Conservation (phyloP, 2,888 invertebrate species). For the Pocota personata region DNA sequence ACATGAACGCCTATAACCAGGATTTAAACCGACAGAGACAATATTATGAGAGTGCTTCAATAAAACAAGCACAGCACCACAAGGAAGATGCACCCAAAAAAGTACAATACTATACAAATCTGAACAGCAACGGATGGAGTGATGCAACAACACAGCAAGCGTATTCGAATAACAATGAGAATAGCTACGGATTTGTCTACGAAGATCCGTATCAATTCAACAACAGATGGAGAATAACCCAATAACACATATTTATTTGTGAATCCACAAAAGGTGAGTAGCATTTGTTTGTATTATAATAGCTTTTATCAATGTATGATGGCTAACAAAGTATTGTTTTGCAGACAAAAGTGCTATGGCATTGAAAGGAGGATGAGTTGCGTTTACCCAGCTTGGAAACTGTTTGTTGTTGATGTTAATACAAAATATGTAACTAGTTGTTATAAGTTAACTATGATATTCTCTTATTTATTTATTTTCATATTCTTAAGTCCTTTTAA, state of each 20-base stretch:
- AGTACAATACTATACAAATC: conserved; percentile 65
- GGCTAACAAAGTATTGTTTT: conserved; percentile 37
- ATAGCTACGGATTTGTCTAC: conserved; percentile 54
- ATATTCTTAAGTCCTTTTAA: neutral
- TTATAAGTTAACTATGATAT: neutral
- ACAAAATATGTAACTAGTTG: neutral
- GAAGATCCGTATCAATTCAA: conserved; percentile 69
- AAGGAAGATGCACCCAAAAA: conserved; percentile 53
- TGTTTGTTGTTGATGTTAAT: neutral
- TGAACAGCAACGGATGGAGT: conserved; percentile 55
- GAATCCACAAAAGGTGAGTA: conserved; percentile 35
- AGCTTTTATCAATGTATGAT: neutral
- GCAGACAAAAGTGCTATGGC: conserved; percentile 27
- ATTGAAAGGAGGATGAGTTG: neutral
- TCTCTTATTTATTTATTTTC: conserved; percentile 8
- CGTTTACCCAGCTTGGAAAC: neutral
- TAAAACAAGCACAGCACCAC: conserved; percentile 35
- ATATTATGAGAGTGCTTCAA: conserved; percentile 24
- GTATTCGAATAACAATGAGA: conserved; percentile 48
- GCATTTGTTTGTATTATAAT: conserved; percentile 6
- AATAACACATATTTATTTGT: conserved; percentile 38
- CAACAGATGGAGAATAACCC: conserved; percentile 61
- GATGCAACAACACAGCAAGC: conserved; percentile 51
- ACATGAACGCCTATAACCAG: conserved; percentile 44
- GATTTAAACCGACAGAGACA: conserved; percentile 39